These are phyloP conservation scores for Dysmachus trigonus DNA, from an alignment of 2,888 invertebrate genomes.

Conservation along the genomic window DNA sequence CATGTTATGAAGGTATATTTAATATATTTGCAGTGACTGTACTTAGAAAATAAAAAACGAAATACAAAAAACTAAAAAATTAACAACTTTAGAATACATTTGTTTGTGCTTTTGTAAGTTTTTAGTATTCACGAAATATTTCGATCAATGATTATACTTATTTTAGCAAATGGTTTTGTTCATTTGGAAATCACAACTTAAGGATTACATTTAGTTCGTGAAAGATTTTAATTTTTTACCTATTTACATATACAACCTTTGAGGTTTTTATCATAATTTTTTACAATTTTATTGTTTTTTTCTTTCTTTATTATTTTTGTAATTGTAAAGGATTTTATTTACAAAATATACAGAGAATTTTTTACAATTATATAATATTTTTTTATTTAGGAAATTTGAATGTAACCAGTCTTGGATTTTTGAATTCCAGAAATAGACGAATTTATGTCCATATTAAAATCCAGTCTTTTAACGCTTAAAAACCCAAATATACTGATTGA, in stretches of 20 bases:
- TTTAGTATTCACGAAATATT: neutral
- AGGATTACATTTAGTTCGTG: neutral
- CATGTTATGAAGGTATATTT: neutral
- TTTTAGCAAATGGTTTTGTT: neutral
- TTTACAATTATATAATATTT: neutral
- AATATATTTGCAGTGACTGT: neutral
- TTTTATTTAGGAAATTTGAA: neutral
- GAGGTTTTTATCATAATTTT: neutral
- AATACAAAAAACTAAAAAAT: neutral
- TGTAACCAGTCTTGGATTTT: neutral
- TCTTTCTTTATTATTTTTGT: neutral
- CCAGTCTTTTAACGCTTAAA: too few species aligned
- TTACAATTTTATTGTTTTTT: neutral
- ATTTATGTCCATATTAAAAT: neutral
- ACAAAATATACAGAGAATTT: neutral
- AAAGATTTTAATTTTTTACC: neutral
- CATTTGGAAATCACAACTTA: neutral
- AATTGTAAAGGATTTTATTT: neutral
- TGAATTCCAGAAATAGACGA: neutral
- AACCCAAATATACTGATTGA: too few species aligned
- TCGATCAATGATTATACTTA: slow-evolving; percentile 1
- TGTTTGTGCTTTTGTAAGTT: slow-evolving; percentile 44
- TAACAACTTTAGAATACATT: slow-evolving; percentile 47
- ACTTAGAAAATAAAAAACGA: neutral
- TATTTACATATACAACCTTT: slow-evolving; percentile 4